Conservation (phyloP, 2,888 invertebrate species). For the Drosophila falleni region DNA sequence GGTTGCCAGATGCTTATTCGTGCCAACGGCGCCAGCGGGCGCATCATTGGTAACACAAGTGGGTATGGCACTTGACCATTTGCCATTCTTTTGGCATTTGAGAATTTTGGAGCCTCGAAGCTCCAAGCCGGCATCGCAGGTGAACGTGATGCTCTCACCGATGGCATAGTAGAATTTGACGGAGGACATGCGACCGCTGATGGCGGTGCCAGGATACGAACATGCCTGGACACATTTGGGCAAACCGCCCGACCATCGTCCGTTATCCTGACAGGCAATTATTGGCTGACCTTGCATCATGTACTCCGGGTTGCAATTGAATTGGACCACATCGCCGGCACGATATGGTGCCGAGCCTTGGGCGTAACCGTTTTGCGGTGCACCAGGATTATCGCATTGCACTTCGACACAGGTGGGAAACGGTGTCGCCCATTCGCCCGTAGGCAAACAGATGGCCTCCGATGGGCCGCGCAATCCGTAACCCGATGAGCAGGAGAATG, state of each 20-base stretch:
- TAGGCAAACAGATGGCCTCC: slow-evolving; percentile 91
- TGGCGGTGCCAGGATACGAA: slow-evolving; percentile 94
- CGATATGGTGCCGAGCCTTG: slow-evolving; percentile 92
- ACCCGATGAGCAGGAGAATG: slow-evolving; percentile 92
- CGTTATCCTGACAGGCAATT: slow-evolving; percentile 94
- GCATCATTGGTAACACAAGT: slow-evolving; percentile 87
- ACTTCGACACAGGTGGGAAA: slow-evolving; percentile 93
- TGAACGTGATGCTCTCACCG: slow-evolving; percentile 93
- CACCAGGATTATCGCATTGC: slow-evolving; percentile 91
- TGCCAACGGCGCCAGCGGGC: slow-evolving; percentile 44
- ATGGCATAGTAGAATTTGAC: slow-evolving; percentile 96
- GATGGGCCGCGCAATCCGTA: slow-evolving; percentile 91
- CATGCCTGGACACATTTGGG: slow-evolving; percentile 96
- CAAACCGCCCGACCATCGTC: slow-evolving; percentile 92
- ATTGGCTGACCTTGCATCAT: slow-evolving; percentile 96
- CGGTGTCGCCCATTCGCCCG: slow-evolving; percentile 91
- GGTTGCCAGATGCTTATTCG: slow-evolving; percentile 62
- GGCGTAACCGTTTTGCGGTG: slow-evolving; percentile 92
- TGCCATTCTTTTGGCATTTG: slow-evolving; percentile 92
- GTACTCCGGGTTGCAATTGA: slow-evolving; percentile 94
- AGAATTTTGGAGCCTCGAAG: slow-evolving; percentile 92
- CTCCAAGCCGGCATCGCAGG: slow-evolving; percentile 91
- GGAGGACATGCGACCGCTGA: slow-evolving; percentile 93
- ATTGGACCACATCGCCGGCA: slow-evolving; percentile 94
- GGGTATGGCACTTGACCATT: slow-evolving; percentile 95